Evolutionary conservation across 1,140 invertebrate genomes (phyloP), one percentile per base, ranked within the genome.

Genomic region (Thaumatotibia leucotreta): DNA sequence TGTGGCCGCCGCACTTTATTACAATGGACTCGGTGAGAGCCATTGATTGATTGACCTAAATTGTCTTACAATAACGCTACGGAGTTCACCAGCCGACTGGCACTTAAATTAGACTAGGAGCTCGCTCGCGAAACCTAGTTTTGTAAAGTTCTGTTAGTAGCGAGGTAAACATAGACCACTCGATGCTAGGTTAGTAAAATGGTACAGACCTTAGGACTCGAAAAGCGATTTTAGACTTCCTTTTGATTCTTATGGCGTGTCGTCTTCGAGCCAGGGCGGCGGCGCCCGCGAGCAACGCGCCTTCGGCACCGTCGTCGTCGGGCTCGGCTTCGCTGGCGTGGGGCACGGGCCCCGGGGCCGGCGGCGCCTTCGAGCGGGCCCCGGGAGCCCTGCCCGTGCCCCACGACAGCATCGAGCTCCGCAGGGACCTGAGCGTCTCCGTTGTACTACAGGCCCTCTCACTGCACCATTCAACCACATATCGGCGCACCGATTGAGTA

Each of bases 401-500:
- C 87, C 88, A 90, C 65, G 84, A 79, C 78, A 90, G 80, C 88
- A 90, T 90, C 71, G 86, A 86, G 73, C 78, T 88, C 74, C 79
- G 84, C 73, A 90, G 75, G 73, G 82, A 88, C 80, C 86, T 88
- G 79, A 90, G 80, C 75, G 88, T 83, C 88, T 88, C 86, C 88
- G 88, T 90, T 83, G 83, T 90, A 87, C 76, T 90, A 86, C 76
- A 79, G 81, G 79, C 84, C 79, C 82, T 77, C 79, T 77, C 72
- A 65, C 64, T 65, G 70, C 70, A 75, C 74, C 83, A 90, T 86
- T 67, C 81, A 89, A 82, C 84, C 88, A 85, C 88, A 90, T 90
- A 84, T 83, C 86, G 86, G 73, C 82, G 75, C 76, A 70, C 80
- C 79, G 74, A 77, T 70, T 76, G 45, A 66, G 73, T 61, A 52